Conservation (phyloP, 2,113 vertebrate genomes). For the Physeter macrocephalus region DNA sequence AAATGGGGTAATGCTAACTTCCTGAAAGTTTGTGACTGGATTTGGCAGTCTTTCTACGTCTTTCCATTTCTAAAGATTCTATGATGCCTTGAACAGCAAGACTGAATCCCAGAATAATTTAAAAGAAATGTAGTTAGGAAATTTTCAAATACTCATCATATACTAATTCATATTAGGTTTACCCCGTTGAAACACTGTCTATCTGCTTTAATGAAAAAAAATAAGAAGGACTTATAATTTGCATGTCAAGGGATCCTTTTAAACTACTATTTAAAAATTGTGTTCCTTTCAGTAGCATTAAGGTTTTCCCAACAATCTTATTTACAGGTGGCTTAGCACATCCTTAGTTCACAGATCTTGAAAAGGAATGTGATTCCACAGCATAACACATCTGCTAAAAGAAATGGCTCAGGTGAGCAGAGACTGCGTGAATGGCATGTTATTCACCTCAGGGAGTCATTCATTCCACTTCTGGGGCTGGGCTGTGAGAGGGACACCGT, state of each 20-base stretch:
- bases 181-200: neutral
- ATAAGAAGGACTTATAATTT: neutral
- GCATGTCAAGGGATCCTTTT: neutral
- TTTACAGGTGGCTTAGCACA: neutral
- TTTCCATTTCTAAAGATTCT: neutral
- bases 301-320: neutral
- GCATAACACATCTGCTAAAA: neutral
- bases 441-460: neutral
- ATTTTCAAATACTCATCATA: neutral
- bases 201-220: neutral
- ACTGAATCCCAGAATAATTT: neutral
- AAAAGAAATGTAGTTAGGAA: neutral
- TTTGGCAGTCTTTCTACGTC: slow-evolving; percentile 9
- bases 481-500: neutral
- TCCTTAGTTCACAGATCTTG: neutral
- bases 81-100: neutral
- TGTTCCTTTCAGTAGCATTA: neutral
- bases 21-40: neutral
- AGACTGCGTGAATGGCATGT: neutral
- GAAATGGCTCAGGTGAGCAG: neutral
- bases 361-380: neutral
- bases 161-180: neutral
- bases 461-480: neutral
- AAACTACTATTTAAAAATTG: neutral
- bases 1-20: neutral